Base-by-base conservation (phyloP, 2,797 vertebrate species). In the Clarias fuscus region DNA sequence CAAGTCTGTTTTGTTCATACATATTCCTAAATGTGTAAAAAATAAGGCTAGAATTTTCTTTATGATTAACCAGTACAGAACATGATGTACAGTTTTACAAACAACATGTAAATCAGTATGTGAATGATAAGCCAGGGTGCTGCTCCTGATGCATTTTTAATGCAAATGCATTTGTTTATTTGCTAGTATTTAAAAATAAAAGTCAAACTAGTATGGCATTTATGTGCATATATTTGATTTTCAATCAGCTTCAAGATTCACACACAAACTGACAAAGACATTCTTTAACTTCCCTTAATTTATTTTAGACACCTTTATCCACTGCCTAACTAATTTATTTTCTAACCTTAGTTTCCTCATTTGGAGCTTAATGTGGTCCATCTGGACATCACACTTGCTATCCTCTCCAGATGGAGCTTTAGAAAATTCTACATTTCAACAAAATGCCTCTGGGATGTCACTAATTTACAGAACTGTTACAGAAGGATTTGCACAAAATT, bases 271-370 rank as follows among this genome's bases (percentile, higher is more conserved):
- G 24, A 27, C 24, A 7, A 75, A 53, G 30, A 37, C 33, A 27
- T 5, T 3, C 40, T 48, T 43, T 22, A 4, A 73, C 15, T 73
- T 48, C n/a, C 8, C 8, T 11, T 67, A n/a, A 13, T 67, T 67
- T 24, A 37, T 68, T 70, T 70, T 70, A 37, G 30, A 70, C 30
- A 20, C 17, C 14, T 33, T 18, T 70, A 33, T 70, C 6, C 0
- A 15, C 40, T 73, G 71, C 72, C 14, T 53, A 75, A 75, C 72
- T 75, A n/a, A 75, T 75, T 56, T 53, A 75, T 56, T 75, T 75
- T 53, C 8, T 75, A 11, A 27, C 43, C 24, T 27, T 53, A 24
- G 53, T 48, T 75, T 53, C 11, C 43, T 75, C 22, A 56, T 75
- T 75, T 56, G 24, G 13, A 53, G 43, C 43, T 75, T 75, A 75